phyloP scores from a whole-genome alignment of 53 echinoderm and acorn worm genomes.

The Henricia sp. region DNA sequence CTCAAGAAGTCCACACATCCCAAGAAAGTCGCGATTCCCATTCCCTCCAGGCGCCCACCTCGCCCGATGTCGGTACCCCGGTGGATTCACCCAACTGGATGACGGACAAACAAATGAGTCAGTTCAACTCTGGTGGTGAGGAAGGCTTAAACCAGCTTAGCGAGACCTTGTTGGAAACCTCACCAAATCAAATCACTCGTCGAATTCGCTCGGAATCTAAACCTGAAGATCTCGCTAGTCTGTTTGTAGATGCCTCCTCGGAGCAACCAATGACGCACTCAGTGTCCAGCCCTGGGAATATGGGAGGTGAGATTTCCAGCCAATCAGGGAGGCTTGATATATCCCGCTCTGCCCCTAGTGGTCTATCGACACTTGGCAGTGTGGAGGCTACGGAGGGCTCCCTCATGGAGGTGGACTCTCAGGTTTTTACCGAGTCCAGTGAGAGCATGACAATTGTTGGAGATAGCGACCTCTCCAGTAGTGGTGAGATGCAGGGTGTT shows the following conservation, averaged over 20 bases:
- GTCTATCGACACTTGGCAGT: background rate
- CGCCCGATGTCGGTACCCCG: constrained; percentile 48
- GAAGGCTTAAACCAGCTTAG: constrained; percentile 44
- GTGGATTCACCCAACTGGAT: constrained; percentile 62
- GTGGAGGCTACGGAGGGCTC: background rate
- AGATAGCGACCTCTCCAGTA: background rate
- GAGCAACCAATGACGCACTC: constrained; percentile 17
- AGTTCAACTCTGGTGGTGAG: background rate
- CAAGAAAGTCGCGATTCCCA: too few relatives aligned
- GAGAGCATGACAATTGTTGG: background rate
- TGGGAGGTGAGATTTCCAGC: background rate
- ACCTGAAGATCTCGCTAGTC: constrained; percentile 37
- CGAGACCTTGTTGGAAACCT: background rate
- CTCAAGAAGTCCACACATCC: too few relatives aligned
- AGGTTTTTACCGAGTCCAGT: constrained; percentile 4
- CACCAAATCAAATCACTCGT: background rate
- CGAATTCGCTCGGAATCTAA: constrained; percentile 31
- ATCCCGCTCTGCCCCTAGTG: constrained; percentile 16
- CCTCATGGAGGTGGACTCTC: constrained; percentile 30
- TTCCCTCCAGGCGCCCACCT: constrained; percentile 14
- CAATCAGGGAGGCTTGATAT: background rate
- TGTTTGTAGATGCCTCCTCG: background rate
- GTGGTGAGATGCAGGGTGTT: too few relatives aligned
- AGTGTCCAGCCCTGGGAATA: constrained; percentile 16
- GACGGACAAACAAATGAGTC: background rate